phyloP scores from a whole-genome alignment of 2,113 vertebrate genomes.

The Pterocles gutturalis region DNA sequence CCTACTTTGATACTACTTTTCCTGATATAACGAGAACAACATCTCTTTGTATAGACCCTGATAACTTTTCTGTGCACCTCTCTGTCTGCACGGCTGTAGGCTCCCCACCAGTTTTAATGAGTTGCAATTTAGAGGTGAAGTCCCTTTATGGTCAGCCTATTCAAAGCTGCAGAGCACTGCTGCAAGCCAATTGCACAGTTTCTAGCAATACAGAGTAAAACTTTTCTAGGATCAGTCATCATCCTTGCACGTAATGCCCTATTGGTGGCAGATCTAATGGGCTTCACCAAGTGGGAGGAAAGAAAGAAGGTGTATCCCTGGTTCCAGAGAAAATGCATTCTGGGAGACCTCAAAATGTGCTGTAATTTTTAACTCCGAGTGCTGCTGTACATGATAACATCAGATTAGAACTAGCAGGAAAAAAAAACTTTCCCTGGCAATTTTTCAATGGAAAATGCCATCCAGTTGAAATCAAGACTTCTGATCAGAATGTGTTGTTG shows the following conservation, averaged over 20 bases:
- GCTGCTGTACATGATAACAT: neutral
- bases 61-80: neutral
- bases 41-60: neutral
- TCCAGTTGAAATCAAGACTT: conserved; percentile 37
- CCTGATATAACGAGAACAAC: neutral
- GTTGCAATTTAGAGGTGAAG: neutral
- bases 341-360: neutral
- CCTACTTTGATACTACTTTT: neutral
- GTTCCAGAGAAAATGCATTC: neutral
- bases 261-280: neutral
- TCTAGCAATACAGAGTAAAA: neutral
- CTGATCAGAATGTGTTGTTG: conserved; percentile 1
- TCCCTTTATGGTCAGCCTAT: neutral
- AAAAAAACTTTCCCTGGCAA: neutral
- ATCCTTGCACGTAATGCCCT: accelerated
- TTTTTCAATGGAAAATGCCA: conserved; percentile 57
- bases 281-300: neutral
- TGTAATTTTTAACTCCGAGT: neutral
- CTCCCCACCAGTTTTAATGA: neutral
- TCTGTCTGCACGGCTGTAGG: neutral
- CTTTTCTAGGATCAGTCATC: neutral
- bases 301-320: neutral
- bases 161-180: neutral
- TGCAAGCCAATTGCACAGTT: neutral
- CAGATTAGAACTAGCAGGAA: neutral